Evolutionary conservation across 2,113 vertebrate species (phyloP).

Genomic region (Tragelaphus buxtoni): DNA sequence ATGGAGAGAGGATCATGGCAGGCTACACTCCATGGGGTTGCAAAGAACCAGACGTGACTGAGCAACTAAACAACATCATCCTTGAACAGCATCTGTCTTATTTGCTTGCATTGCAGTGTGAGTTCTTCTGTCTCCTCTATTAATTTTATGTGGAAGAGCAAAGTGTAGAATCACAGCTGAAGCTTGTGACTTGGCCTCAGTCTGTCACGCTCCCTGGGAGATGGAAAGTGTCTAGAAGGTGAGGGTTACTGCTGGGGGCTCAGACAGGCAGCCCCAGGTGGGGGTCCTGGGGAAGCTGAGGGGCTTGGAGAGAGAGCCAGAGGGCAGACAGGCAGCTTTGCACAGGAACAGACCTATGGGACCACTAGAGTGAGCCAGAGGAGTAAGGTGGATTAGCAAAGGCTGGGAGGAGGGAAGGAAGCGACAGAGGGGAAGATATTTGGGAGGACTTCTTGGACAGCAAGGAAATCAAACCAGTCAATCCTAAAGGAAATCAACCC

Average conservation of each 20-base stretch:
- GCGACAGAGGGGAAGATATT: background rate
- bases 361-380: background rate
- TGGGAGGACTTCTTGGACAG: background rate
- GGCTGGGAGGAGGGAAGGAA: background rate
- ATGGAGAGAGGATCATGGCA: background rate
- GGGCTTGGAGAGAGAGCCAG: background rate
- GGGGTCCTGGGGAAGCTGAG: background rate
- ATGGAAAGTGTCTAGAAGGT: background rate
- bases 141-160: background rate
- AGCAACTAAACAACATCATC: background rate
- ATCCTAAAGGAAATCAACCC: background rate
- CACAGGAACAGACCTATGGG: background rate
- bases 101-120: background rate
- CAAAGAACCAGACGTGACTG: background rate
- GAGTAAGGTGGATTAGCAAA: background rate
- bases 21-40: background rate
- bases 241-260: background rate
- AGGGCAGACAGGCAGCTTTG: background rate
- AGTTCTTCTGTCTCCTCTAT: background rate
- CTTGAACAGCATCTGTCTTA: background rate
- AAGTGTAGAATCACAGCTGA: background rate
- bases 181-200: background rate
- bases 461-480: background rate
- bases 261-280: background rate
- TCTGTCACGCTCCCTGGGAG: background rate